Conservation (phyloP, 2,113 vertebrate species). For the Oostethus manadensis region DNA sequence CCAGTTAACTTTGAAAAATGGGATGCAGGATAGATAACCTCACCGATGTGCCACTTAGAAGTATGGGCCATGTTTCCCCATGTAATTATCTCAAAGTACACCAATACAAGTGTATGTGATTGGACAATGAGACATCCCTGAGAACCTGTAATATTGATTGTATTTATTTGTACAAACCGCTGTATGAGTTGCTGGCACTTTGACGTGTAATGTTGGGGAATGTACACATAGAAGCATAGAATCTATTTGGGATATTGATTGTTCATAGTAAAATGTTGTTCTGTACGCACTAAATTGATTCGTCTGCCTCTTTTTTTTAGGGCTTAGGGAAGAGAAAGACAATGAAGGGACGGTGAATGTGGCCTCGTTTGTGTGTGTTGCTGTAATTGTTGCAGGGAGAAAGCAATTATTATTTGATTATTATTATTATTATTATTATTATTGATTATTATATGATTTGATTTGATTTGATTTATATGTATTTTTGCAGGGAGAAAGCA, state of each 20-base stretch:
- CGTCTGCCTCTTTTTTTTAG: background rate
- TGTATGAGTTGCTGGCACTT: too few relatives aligned
- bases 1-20: slow-evolving; percentile 46
- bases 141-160: too few relatives aligned
- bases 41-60: background rate
- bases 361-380: slow-evolving; percentile 30
- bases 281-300: too few relatives aligned
- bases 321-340: background rate
- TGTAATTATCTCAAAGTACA: too few relatives aligned
- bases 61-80: background rate
- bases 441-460: too few relatives aligned
- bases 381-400: slow-evolving; percentile 24
- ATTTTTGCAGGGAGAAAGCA: slow-evolving; percentile 23
- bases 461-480: background rate
- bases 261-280: too few relatives aligned
- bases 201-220: too few relatives aligned
- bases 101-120: too few relatives aligned
- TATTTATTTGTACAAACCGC: too few relatives aligned
- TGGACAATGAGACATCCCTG: too few relatives aligned
- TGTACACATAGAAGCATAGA: too few relatives aligned
- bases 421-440: slow-evolving; percentile 42
- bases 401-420: slow-evolving; percentile 32
- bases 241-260: too few relatives aligned
- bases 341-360: slow-evolving; percentile 30
- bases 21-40: slow-evolving; percentile 38